Base-by-base conservation (phyloP, 64 coral and sea anemone genomes). In the Pachyseris speciosa region DNA sequence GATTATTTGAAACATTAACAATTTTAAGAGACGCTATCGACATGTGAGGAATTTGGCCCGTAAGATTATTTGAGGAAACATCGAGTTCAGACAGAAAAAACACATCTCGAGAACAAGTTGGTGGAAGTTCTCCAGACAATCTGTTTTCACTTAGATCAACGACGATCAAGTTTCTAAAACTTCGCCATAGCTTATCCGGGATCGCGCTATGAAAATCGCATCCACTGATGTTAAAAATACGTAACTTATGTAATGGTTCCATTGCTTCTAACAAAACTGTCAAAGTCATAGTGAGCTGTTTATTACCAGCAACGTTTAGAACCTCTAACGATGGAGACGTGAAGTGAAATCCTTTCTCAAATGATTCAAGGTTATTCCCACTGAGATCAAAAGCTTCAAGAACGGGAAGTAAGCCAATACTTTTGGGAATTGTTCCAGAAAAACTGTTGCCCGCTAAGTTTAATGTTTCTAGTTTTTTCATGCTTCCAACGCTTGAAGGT, bases 151-250 rank as follows among this genome's bases (percentile, higher is more conserved):
- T 64, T 44, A 94, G 27, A 79, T 94, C 84, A 13, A 94, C 47
- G 16, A 84, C 80, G 53, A 88, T 88, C 2, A 94, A 80, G 37
- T 65, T 94, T 15, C 33, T 33, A 2, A 94, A 94, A 24, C 57
- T 43, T n/a, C n/a, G 13, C 91, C 91, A 94, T 2, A 94, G 37
- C 32, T 87, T 58, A 10, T 61, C 15, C 5, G 91, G 64, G 22
- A 94, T 94, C 26, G 38, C 27, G 3, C 84, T 84, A 49, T 15
- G 36, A 40, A 94, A 74, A 61, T 94, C 28, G n/a, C 91, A 94
- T 34, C 58, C 8, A 37, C 91, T 72, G 17, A 94, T 78, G 47
- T 94, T 94, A 16, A 94, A 75, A 69, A 94, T 88, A 64, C 84
- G 91, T 28, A 94, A 60, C 0, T 50, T 10, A 40, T 78, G 80